These are phyloP conservation scores for Sepiola atlantica DNA, from an alignment of 2,888 invertebrate species.

Conservation along the genomic window DNA sequence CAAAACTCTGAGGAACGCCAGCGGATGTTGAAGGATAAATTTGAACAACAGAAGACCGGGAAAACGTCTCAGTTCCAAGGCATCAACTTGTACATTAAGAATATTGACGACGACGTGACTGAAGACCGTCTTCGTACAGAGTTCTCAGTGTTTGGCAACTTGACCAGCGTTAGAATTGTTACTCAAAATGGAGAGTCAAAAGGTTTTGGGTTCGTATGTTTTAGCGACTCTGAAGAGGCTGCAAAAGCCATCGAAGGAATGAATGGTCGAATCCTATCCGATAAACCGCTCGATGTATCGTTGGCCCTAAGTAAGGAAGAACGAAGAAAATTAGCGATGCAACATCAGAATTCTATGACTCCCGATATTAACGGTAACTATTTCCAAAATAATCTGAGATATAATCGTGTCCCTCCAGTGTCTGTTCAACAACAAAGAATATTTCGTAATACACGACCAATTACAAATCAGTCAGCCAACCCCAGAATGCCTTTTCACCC, in stretches of 20 bases:
- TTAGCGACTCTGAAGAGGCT: conserved; percentile 82
- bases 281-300: conserved; percentile 97
- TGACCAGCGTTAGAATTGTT: conserved; percentile 85
- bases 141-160: conserved; percentile 94
- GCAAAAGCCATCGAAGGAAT: neutral
- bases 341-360: neutral
- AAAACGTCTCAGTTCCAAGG: conserved; percentile 86
- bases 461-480: neutral
- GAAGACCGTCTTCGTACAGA: conserved; percentile 95
- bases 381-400: neutral
- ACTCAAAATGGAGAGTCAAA: conserved; percentile 68
- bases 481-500: neutral
- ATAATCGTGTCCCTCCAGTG: neutral
- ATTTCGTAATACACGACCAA: neutral
- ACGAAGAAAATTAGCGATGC: conserved; percentile 80
- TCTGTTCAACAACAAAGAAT: neutral
- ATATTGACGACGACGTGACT: conserved; percentile 96
- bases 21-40: conserved; percentile 93
- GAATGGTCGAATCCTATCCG: conserved; percentile 87
- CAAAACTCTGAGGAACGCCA: conserved; percentile 99
- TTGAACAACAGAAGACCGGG: conserved; percentile 89
- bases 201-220: conserved; percentile 99
- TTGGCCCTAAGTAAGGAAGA: conserved; percentile 98
- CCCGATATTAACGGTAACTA: neutral
- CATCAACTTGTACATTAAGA: conserved; percentile 97